Evolutionary conservation across 2,113 vertebrate species (phyloP), one percentile per base, ranked within the genome.

Genomic region (Daphoenositta chrysoptera): DNA sequence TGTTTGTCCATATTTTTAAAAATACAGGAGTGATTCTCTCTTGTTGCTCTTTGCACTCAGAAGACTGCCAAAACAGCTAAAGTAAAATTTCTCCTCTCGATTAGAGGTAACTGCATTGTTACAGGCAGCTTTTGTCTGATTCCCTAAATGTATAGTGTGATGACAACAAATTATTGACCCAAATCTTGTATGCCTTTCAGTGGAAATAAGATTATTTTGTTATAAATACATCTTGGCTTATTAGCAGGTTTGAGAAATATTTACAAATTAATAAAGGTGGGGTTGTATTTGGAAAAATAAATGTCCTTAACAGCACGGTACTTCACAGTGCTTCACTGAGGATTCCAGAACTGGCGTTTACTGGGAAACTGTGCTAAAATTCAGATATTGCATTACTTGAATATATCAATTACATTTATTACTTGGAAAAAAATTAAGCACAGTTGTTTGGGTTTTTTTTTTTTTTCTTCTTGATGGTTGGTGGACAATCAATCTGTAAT

Each of bases 231-330:
- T 75, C 60, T 60, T 87, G 88, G 21, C 26, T 87, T 94, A 84
- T 92, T 95, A 93, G 39, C 15, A 73, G 16, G 13, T 54, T 54
- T 83, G 50, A 81, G 83, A 90, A 86, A 83, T 80, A 88, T 39
- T 96, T 93, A 71, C 31, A 48, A 73, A 75, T 66, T 2, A 75
- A 51, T 81, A 63, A 77, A 87, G 35, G 35, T 48, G 66, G 54
- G 19, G 39, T 66, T 80, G 54, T 72, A 47, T 54, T 80, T 85
- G 66, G 78, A 88, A 85, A 95, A 96, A 73, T n/a, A 70, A 72
- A 51, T 73, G 66, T 70, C 65, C 45, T 35, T 42, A 69, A 87
- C 66, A 63, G 76, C 26, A 5, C 50, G 37, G 73, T 75, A 30
- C 68, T 95, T 91, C 26, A 53, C 15, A 61, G 57, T 5, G 3